phyloP scores from a whole-genome alignment of 2,888 invertebrate species.

The Caenorhabditis zanzibari region DNA sequence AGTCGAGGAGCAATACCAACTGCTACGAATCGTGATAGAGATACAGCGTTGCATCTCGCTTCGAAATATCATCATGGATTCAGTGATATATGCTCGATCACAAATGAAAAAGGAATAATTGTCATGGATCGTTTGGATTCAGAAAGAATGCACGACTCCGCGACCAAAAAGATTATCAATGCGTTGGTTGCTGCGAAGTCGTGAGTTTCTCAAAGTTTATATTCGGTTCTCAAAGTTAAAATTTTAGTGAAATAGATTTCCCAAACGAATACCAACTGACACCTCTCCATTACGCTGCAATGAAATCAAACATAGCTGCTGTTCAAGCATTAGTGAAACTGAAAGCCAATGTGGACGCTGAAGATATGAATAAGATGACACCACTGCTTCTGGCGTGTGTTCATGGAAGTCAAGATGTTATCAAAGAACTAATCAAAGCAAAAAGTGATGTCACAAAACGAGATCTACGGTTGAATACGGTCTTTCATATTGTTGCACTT shows the following conservation, averaged over 20 bases:
- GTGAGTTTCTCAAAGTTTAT: slow-evolving; percentile 42
- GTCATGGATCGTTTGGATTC: slow-evolving; percentile 31
- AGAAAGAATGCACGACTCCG: slow-evolving; percentile 4
- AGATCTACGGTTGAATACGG: slow-evolving; percentile 57
- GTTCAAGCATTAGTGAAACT: slow-evolving; percentile 51
- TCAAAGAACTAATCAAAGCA: slow-evolving; percentile 90
- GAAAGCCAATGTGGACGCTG: slow-evolving; percentile 58
- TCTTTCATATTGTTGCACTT: slow-evolving; percentile 63
- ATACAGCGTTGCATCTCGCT: slow-evolving; percentile 69
- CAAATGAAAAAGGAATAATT: slow-evolving; percentile 12
- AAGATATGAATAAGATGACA: slow-evolving; percentile 67
- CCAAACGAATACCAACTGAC: slow-evolving; percentile 64
- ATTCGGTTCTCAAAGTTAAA: neutral
- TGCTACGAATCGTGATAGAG: slow-evolving; percentile 52
- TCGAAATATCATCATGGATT: slow-evolving; percentile 65
- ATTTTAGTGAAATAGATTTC: slow-evolving; percentile 57
- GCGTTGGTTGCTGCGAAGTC: slow-evolving; percentile 41
- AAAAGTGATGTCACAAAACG: slow-evolving; percentile 89
- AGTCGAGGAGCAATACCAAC: slow-evolving; percentile 53
- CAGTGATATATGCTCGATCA: slow-evolving; percentile 18
- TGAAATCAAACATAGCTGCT: slow-evolving; percentile 69
- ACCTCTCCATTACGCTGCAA: slow-evolving; percentile 73
- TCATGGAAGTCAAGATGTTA: slow-evolving; percentile 88
- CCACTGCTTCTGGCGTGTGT: slow-evolving; percentile 71
- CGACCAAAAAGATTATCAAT: slow-evolving; percentile 44